A percentile compares a stretch with the other conserved stretches of the same genome.
Evolutionary conservation across 1,140 invertebrate genomes (phyloP).

Genomic region (Cydia splendana): DNA sequence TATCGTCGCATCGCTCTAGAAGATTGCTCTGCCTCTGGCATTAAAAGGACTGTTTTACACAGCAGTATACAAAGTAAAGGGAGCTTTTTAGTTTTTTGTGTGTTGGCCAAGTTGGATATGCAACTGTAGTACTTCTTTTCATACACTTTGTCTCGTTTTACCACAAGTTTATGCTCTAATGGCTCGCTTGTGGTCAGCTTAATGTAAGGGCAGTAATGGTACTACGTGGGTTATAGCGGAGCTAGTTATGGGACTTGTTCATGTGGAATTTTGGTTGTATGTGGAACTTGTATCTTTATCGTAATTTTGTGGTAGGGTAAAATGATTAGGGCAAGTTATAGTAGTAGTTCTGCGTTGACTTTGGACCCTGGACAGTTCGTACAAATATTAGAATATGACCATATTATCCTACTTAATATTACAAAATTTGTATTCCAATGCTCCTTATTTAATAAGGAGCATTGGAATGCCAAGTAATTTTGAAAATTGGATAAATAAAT

Average conservation of each 20-base stretch:
- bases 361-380: too few relatives aligned
- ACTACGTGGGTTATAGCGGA: background rate
- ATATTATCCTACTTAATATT: too few relatives aligned
- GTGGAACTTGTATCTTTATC: background rate
- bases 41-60: too few relatives aligned
- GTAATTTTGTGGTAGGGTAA: background rate
- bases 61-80: too few relatives aligned
- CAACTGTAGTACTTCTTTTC: background rate
- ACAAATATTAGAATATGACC: too few relatives aligned
- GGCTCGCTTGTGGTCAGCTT: constrained; percentile 3
- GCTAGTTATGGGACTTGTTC: background rate
- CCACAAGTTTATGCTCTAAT: constrained; percentile 21
- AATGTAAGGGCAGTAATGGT: constrained; percentile 16
- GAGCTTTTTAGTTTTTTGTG: too few relatives aligned
- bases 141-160: background rate
- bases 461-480: too few relatives aligned
- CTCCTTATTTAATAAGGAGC: too few relatives aligned
- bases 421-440: too few relatives aligned
- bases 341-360: background rate
- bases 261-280: background rate
- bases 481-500: too few relatives aligned
- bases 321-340: background rate
- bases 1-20: too few relatives aligned
- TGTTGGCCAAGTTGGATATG: background rate
- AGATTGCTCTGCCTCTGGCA: too few relatives aligned